Evolutionary conservation across 2,113 vertebrate species (phyloP).

Genomic region (Microcebus griseorufus): DNA sequence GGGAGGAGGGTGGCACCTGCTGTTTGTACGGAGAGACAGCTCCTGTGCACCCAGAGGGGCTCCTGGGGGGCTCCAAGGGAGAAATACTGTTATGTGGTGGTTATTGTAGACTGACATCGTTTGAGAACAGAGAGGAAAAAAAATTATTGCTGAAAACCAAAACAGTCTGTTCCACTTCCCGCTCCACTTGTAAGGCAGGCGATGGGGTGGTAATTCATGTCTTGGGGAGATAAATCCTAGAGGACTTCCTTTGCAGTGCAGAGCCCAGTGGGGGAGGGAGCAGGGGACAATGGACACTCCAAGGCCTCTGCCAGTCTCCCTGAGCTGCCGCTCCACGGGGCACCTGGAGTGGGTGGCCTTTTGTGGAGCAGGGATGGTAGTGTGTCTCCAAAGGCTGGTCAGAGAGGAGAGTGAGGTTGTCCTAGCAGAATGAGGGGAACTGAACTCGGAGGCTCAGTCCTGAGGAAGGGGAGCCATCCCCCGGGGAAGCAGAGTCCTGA

Average conservation of each 20-base stretch:
- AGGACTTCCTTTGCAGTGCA: background rate
- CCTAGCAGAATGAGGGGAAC: background rate
- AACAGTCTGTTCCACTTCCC: background rate
- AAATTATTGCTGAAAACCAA: background rate
- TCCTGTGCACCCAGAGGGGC: background rate
- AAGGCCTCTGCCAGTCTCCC: background rate
- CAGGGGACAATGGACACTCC: background rate
- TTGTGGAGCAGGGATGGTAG: background rate
- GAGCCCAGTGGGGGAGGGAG: background rate
- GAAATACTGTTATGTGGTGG: background rate
- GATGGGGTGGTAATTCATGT: background rate
- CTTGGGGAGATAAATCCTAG: background rate
- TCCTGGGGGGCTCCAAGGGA: background rate
- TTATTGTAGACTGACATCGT: fast-evolving
- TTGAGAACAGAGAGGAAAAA: background rate
- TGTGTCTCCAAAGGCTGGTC: background rate
- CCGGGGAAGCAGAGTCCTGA: background rate
- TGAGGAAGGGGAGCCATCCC: background rate
- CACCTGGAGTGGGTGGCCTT: background rate
- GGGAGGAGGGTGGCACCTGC: background rate
- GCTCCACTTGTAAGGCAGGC: background rate
- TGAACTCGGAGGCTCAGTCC: background rate
- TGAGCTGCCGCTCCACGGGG: background rate
- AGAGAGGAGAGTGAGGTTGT: background rate
- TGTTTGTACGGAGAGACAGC: background rate